Evolutionary conservation across 2,113 vertebrate species (phyloP), one percentile per base, ranked within the genome.

Genomic region (Euleptes europaea): DNA sequence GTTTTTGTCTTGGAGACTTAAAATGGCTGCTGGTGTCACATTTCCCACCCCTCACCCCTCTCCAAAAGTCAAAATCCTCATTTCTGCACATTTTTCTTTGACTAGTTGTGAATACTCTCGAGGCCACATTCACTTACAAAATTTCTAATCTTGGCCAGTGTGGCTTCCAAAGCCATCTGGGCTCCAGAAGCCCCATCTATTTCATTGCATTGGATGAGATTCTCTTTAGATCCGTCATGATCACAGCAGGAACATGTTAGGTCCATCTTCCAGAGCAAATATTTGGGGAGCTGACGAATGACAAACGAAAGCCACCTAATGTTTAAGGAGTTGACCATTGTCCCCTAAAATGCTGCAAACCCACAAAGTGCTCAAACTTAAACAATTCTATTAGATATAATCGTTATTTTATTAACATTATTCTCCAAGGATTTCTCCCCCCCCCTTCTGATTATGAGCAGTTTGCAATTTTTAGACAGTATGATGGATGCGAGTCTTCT

Each of bases 401-500:
- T 95, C 72, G 19, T 96, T 96, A 96, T 95, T 96, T 96, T 97
- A 97, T 97, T 97, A 97, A 96, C 95, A 95, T 97, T 97, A 97
- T 97, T 94, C 97, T 97, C 96, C 90, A 95, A 96, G 96, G 97
- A 97, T 97, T 97, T 97, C 98, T 96, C 92, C 80, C 35, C 54
- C 47, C 83, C 49, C 66, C 35, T 96, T 97, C 97, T 97, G 98
- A 98, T 98, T 97, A 97, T 97, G 97, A 98, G 97, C 97, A 97
- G 97, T 98, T 98, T 96, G 97, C 97, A 95, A 96, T 97, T 97
- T 85, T 97, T 96, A 97, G 97, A 98, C 98, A 97, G 97, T 94
- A 96, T 98, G 98, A 99, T 99, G 98, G 98, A 99, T 99, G 98
- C 96, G 96, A 96, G 97, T 98, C 97, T 98, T 97, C 98, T 98